Evolutionary conservation across 2,113 vertebrate species (phyloP).

Genomic region (Sarotherodon lohbergeri): DNA sequence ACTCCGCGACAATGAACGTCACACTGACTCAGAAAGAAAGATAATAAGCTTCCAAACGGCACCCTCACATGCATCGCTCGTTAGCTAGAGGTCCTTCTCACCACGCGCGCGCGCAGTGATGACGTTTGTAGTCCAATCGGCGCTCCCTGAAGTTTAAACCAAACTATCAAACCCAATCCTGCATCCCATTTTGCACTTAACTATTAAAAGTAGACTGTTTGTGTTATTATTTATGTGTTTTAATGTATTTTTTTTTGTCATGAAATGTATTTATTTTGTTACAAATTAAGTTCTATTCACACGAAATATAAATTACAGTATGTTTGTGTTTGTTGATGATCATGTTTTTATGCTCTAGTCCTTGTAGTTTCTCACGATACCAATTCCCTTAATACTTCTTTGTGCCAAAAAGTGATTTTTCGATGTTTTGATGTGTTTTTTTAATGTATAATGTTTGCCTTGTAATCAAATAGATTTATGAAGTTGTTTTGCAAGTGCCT

Average conservation of each 20-base stretch:
- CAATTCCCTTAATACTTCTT: background rate
- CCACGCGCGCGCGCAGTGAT: slow-evolving; percentile 18
- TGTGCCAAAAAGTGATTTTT: background rate
- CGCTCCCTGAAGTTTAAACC: background rate
- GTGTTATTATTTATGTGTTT: background rate
- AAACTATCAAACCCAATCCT: background rate
- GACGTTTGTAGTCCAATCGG: slow-evolving; percentile 27
- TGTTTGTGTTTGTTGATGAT: background rate
- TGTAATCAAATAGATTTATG: background rate
- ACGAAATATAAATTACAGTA: background rate
- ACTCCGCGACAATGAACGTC: background rate
- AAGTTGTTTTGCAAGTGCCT: background rate
- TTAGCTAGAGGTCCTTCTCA: background rate
- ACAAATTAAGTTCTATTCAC: background rate
- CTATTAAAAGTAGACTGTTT: background rate
- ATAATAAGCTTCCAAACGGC: background rate
- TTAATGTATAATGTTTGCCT: background rate
- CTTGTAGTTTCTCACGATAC: background rate
- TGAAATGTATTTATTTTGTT: background rate
- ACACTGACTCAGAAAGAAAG: background rate
- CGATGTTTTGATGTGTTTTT: background rate
- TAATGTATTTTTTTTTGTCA: background rate
- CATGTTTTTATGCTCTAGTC: background rate
- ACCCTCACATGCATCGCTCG: slow-evolving; percentile 32
- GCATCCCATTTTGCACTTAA: background rate